Conservation (phyloP, 2,113 vertebrate genomes). For the Chinchilla lanigera region DNA sequence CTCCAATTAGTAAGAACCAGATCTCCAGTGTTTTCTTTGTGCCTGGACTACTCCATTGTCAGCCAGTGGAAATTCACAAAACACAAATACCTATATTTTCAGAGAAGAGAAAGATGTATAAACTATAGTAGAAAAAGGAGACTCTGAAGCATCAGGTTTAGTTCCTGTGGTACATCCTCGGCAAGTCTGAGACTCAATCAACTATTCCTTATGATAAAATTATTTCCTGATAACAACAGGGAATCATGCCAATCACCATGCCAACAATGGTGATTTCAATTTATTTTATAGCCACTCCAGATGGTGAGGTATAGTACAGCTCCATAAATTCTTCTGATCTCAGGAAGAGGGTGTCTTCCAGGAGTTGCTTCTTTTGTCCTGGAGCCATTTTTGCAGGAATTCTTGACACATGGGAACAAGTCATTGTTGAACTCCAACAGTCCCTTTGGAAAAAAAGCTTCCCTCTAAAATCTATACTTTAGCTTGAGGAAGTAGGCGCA, state of each 20-base stretch:
- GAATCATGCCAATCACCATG: background rate
- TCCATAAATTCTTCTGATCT: background rate
- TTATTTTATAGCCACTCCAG: background rate
- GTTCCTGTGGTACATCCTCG: background rate
- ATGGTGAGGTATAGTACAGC: background rate
- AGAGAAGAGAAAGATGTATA: background rate
- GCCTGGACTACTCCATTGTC: background rate
- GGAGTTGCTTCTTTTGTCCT: background rate
- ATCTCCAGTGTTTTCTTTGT: conserved; percentile 47
- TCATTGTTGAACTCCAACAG: background rate
- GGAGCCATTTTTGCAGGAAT: background rate
- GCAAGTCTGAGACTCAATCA: background rate
- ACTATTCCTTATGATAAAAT: background rate
- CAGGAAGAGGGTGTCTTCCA: background rate
- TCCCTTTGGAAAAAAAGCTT: background rate
- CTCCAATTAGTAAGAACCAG: conserved; percentile 44
- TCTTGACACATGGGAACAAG: background rate
- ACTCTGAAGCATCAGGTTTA: background rate
- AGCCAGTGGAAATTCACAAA: conserved; percentile 60
- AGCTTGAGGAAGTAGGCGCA: background rate
- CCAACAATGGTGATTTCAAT: background rate
- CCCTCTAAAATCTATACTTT: background rate
- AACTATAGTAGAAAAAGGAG: background rate
- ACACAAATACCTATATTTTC: background rate
- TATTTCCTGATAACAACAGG: background rate